Conservation (phyloP, 1,140 invertebrate species). For the Asbolus verrucosus region DNA sequence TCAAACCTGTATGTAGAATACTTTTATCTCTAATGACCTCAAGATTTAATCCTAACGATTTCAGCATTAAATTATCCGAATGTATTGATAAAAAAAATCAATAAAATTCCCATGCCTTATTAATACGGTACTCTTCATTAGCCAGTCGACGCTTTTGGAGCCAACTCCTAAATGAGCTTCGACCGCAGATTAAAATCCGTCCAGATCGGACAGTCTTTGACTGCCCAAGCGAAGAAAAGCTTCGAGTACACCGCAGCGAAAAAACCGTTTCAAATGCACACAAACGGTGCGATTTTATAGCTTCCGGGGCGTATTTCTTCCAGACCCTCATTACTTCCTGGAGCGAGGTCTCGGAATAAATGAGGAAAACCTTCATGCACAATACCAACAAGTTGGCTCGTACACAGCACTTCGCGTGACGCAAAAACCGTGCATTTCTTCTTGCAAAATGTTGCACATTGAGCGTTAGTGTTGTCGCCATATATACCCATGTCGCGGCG, state of each 20-base stretch:
- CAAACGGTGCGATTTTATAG: no score
- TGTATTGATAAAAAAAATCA: constrained; percentile 15
- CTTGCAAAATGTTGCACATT: constrained; percentile 43
- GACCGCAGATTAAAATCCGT: no score
- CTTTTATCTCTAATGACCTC: constrained; percentile 26
- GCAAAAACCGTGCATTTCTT: constrained; percentile 38
- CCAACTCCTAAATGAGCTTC: no score
- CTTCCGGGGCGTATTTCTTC: not conserved
- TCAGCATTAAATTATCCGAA: constrained; percentile 18
- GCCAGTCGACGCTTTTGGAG: constrained; percentile 2
- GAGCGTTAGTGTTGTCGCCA: constrained; percentile 41
- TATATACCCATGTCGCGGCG: constrained; percentile 44
- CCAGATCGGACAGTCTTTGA: no score
- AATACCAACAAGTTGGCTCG: not conserved
- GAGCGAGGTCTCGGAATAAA: constrained; percentile 11
- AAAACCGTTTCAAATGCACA: no score
- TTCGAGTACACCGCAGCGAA: no score
- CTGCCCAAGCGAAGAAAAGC: no score
- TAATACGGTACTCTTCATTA: not conserved
- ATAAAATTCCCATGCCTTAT: constrained; percentile 11
- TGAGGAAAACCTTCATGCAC: constrained; percentile 6
- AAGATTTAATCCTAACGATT: constrained; percentile 21
- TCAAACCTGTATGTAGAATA: not conserved
- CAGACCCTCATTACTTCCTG: constrained; percentile 10
- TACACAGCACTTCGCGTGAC: constrained; percentile 16